These are phyloP conservation scores for Chrysopilus asiliformis DNA, from an alignment of 2,888 invertebrate genomes.

Conservation along the genomic window DNA sequence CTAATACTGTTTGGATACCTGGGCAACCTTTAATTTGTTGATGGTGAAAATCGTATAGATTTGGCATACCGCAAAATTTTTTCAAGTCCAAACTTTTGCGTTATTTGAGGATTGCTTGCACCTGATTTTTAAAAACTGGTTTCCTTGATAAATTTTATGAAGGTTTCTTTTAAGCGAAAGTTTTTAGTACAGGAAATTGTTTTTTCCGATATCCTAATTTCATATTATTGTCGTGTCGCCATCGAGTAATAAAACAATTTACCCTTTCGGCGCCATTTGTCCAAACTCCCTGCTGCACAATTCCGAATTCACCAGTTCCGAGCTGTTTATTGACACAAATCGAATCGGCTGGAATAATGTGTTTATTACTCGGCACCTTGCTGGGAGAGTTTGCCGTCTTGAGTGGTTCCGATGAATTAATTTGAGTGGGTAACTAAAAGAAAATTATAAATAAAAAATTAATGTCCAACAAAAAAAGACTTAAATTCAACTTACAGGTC, in stretches of 20 bases:
- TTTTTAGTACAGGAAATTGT: too few species aligned
- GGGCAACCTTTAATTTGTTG: too few species aligned
- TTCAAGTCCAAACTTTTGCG: too few species aligned
- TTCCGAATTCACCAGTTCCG: constrained; percentile 95
- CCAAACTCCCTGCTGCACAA: constrained; percentile 97
- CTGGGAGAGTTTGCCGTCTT: constrained; percentile 30
- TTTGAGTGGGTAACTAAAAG: constrained; percentile 12
- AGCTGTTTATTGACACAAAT: constrained; percentile 89
- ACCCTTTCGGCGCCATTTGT: constrained; percentile 86
- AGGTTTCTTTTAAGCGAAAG: too few species aligned
- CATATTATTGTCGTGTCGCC: background rate
- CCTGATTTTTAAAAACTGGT: too few species aligned
- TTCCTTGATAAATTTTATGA: too few species aligned
- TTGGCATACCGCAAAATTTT: too few species aligned
- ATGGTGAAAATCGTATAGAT: too few species aligned
- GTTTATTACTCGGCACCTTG: constrained; percentile 50
- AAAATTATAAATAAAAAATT: constrained; percentile 5
- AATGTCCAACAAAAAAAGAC: constrained; percentile 5
- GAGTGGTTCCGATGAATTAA: constrained; percentile 66
- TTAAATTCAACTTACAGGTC: constrained; percentile 26
- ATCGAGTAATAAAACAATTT: constrained; percentile 21
- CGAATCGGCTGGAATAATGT: constrained; percentile 79
- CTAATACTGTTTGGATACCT: too few species aligned
- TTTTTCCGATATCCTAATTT: too few species aligned
- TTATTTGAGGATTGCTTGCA: too few species aligned